Evolutionary conservation across 2,797 vertebrate genomes (phyloP), one percentile per base, ranked within the genome.

Genomic region (Xerus rutilus): DNA sequence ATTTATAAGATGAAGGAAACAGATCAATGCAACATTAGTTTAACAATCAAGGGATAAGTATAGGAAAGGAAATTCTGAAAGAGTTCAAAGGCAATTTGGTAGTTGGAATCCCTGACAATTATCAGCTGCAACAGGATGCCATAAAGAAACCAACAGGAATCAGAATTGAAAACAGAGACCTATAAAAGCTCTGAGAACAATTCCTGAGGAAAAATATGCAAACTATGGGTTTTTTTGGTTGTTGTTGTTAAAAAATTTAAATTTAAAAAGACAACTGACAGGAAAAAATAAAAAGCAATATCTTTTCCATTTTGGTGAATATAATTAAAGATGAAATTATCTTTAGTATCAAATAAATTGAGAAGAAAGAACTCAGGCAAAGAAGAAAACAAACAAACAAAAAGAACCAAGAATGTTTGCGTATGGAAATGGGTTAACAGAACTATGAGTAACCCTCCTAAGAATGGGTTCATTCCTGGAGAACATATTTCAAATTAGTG

Each of bases 11-110:
- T 39, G 32, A 23, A 20, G 21, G 54, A 86, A 95, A 95, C 65
- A 96, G 77, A 97, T 97, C 95, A 96, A 97, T 96, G n/a, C 11
- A 89, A 93, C 83, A 72, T 89, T 67, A 94, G 57, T 8, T 89
- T 94, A 93, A 89, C 43, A 96, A 95, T 91, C 82, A 95, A 73
- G 30, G 43, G 91, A 43, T 83, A 89, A 64, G 23, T 52, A 28
- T 35, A 54, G 39, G 32, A 87, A 95, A 69, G 32, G n/a, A 78
- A 76, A 21, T 83, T 95, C 62, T 92, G 47, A 72, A 10, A 54
- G 85, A 87, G 73, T 95, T 92, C 93, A 96, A 93, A 93, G n/a
- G 7, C 45, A 82, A 86, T 84, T 45, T 79, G 28, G 23, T 69
- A 74, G 54, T 54, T 92, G 45, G 70, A 49, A 45, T 88, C 23